Conservation (phyloP, 2,113 vertebrate species). For the Dascyllus trimaculatus region DNA sequence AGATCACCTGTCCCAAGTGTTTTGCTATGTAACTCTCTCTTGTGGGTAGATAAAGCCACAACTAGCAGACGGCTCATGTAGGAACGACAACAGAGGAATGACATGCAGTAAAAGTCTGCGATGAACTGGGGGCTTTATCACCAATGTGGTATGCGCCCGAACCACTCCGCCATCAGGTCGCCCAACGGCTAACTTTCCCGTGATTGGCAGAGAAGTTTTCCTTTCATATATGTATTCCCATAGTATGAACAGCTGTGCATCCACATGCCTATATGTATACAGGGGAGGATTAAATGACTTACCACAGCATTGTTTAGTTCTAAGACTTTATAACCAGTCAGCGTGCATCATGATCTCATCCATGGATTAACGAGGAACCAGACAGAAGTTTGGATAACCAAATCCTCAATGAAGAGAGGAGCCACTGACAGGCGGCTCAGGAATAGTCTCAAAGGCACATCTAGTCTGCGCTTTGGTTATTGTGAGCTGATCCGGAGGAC, state of each 20-base stretch:
- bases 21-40: constrained; percentile 35
- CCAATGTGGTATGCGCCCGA: no score
- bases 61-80: background rate
- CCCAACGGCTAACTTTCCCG: background rate
- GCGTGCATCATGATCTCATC: constrained; percentile 44
- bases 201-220: constrained; percentile 14
- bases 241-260: constrained; percentile 55
- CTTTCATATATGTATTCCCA: constrained; percentile 50
- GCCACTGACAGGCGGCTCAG: constrained; percentile 37
- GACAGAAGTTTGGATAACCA: constrained; percentile 45
- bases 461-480: constrained; percentile 45
- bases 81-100: no score
- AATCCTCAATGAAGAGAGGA: constrained; percentile 22
- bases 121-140: no score
- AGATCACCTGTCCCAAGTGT: constrained; percentile 59
- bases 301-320: constrained; percentile 51
- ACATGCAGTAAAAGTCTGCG: no score
- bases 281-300: constrained; percentile 53
- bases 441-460: constrained; percentile 33
- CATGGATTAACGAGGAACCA: constrained; percentile 26
- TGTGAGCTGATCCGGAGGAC: constrained; percentile 55
- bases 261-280: constrained; percentile 7
- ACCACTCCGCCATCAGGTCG: no score
- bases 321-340: constrained; percentile 23
- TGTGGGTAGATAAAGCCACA: constrained; percentile 6